A percentile compares a stretch with the other conserved stretches of the same genome.
Evolutionary conservation across 2,113 vertebrate species (phyloP).

Genomic region (Panthera tigris): DNA sequence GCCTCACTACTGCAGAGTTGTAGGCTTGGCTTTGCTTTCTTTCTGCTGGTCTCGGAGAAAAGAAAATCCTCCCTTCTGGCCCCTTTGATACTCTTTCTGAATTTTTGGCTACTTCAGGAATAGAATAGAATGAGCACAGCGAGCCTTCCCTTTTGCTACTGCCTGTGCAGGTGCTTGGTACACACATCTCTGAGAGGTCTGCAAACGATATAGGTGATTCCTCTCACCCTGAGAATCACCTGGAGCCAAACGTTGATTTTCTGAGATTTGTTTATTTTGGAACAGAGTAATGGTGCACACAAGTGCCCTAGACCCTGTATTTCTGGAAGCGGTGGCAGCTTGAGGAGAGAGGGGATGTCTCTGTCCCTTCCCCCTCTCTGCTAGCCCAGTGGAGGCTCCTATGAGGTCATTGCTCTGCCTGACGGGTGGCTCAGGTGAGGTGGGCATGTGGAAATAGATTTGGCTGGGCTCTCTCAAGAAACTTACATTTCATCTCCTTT

Average conservation of each 20-base stretch:
- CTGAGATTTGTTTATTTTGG: background rate
- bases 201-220: background rate
- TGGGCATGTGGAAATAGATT: background rate
- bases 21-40: slow-evolving; percentile 12
- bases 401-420: background rate
- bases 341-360: background rate
- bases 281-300: background rate
- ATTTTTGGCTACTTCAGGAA: slow-evolving; percentile 14
- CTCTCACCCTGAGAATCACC: background rate
- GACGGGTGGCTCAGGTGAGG: background rate
- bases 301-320: background rate
- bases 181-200: background rate
- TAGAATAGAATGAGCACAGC: background rate
- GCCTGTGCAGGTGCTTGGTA: background rate
- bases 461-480: background rate
- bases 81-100: background rate
- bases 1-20: background rate
- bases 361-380: background rate
- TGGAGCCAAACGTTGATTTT: background rate
- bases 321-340: background rate
- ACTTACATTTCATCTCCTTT: background rate
- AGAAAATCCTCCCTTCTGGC: slow-evolving; percentile 37
- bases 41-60: slow-evolving; percentile 51
- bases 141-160: background rate
- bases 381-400: background rate